A percentile compares a stretch with the other conserved stretches of the same genome.
phyloP scores from a whole-genome alignment of 2,888 invertebrate species.

The Notodonta ziczac region DNA sequence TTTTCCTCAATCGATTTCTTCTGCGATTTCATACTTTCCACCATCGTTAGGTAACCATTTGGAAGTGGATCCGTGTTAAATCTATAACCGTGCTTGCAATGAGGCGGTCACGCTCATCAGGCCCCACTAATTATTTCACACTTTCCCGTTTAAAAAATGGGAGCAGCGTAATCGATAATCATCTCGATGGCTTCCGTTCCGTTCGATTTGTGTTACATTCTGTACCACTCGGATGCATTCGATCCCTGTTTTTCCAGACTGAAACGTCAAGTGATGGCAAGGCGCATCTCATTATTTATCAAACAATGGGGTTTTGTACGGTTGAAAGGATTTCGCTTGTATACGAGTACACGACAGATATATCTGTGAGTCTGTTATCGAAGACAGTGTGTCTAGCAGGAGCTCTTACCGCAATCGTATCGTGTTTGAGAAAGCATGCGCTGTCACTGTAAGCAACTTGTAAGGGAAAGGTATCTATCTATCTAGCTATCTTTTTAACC shows the following conservation, averaged over 20 bases:
- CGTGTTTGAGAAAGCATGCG: too few species aligned
- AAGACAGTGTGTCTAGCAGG: slow-evolving; percentile 7
- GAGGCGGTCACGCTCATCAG: slow-evolving; percentile 35
- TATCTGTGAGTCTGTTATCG: slow-evolving; percentile 44
- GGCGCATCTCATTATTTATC: slow-evolving; percentile 50
- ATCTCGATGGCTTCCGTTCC: slow-evolving; percentile 58
- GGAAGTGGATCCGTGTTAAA: slow-evolving; percentile 28
- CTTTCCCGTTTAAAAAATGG: slow-evolving; percentile 61
- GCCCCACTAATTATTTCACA: slow-evolving; percentile 56
- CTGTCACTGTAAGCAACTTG: too few species aligned
- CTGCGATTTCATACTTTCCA: slow-evolving; percentile 30
- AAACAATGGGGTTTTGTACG: slow-evolving; percentile 66
- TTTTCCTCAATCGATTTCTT: slow-evolving; percentile 26
- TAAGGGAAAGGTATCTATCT: too few species aligned
- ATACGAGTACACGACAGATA: slow-evolving; percentile 48
- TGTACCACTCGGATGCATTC: slow-evolving; percentile 43
- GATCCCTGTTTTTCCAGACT: slow-evolving; percentile 41
- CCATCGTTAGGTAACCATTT: slow-evolving; percentile 14
- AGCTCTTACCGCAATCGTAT: too few species aligned
- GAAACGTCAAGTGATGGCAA: slow-evolving; percentile 49
- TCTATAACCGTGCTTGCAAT: slow-evolving; percentile 28
- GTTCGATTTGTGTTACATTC: slow-evolving; percentile 29
- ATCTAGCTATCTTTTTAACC: too few species aligned
- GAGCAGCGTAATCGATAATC: slow-evolving; percentile 50
- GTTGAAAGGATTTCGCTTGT: slow-evolving; percentile 58